Base-by-base conservation (phyloP, 1,140 invertebrate genomes). In the Ceratoteleas bidentatus region DNA sequence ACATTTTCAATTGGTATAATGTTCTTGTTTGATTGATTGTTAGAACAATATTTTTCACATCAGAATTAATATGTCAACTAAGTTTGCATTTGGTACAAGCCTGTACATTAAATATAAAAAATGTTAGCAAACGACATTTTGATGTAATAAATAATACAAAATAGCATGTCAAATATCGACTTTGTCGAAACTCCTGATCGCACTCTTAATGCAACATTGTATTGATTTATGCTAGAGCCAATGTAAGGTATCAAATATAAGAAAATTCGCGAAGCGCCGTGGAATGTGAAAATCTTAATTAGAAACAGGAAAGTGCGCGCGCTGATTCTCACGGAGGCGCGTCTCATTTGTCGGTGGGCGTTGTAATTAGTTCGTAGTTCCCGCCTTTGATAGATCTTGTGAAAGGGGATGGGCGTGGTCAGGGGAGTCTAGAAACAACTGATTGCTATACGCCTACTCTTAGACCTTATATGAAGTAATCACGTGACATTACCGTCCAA, bases 291-390 rank as follows among this genome's bases (percentile, higher is more conserved):
- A 70, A 54, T 81, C 69, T 81, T 84, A 84, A 84, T 84, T 78
- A 77, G 9, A 15, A 38, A 11, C 32, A 61, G 13, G 45, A 54
- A 72, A 75, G 58, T 83, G 84, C 84, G 84, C 76, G 81, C 81
- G 84, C 74, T 83, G 73, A 75, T 77, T 79, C 52, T 70, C 56
- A 69, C 56, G 38, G 38, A 70, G 49, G 47, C 33, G 45, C 52
- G 69, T 87, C 85, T 90, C 89, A 90, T 91, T 90, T 90, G 89
- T 87, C 86, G 85, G 88, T 90, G 89, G 90, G 90, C 90, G 90
- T 90, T 85, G 87, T 91, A 91, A 91, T 91, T 91, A 91, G 87
- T 90, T 85, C 81, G 57, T 60, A 81, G 87, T 90, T 87, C 87
- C 88, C 89, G 89, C 89, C 90, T 91, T 89, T 90, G 87, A 89